phyloP scores from a whole-genome alignment of 2,797 vertebrate genomes.

The Leptoclinus maculatus region DNA sequence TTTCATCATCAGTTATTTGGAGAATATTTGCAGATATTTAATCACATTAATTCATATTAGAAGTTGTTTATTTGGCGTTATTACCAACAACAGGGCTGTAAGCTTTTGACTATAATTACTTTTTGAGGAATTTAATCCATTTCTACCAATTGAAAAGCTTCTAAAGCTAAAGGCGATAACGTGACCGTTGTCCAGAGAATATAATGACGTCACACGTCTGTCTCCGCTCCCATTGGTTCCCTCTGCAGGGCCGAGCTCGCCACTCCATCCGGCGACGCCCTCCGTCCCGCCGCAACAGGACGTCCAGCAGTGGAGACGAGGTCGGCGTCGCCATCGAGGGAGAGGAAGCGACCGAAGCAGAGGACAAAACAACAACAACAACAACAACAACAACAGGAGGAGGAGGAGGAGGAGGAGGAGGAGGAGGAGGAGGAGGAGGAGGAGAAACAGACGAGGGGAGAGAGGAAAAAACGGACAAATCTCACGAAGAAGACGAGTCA shows the following conservation, averaged over 20 bases:
- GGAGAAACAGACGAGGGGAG: neutral
- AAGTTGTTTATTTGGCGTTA: too few species aligned
- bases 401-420: conserved; percentile 24
- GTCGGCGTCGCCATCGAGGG: neutral
- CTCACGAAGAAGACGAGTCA: neutral
- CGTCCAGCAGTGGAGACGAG: conserved; percentile 74
- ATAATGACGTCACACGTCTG: neutral
- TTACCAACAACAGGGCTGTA: neutral
- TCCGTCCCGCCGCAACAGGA: conserved; percentile 79
- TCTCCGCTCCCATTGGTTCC: conserved; percentile 24
- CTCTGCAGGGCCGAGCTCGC: conserved; percentile 76
- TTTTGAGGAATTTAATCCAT: too few species aligned
- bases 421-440: conserved; percentile 24
- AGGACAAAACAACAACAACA: neutral
- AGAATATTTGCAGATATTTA: too few species aligned
- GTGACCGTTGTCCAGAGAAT: too few species aligned
- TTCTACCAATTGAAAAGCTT: too few species aligned
- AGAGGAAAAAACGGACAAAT: conserved; percentile 15
- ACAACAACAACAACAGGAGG: neutral
- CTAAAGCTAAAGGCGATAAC: neutral
- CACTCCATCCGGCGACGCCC: conserved; percentile 81
- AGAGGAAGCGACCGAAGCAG: neutral
- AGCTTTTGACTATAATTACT: too few species aligned
- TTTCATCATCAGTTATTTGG: too few species aligned
- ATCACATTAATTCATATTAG: too few species aligned